Base-by-base conservation (phyloP, 2,888 invertebrate genomes). In the Cancer borealis region DNA sequence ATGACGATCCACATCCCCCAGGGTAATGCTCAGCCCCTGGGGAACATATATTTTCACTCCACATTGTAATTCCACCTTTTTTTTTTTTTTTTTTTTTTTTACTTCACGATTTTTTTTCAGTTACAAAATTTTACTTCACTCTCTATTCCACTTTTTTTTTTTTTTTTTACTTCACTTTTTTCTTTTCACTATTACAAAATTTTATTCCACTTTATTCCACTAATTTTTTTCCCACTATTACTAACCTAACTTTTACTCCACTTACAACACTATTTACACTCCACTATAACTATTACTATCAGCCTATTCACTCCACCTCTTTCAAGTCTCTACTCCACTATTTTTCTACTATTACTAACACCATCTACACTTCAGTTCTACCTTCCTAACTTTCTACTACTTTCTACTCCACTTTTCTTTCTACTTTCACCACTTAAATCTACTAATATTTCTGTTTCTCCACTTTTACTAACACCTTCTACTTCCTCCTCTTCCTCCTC, bases 1-100 rank as follows among this genome's bases (percentile, higher is more conserved):
- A 94, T 97, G 91, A 4, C 91, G 60, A 45, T 91, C 91, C 21
- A 91, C 91, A 45, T 66, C n/a, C 66, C 39, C 91, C 60, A 91
- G 45, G 66, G 91, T 91, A 21, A 91, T 91, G n/a, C 91, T 91
- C 45, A 21, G 60, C 3, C 91, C 91, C 91, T 91, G 91, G 21
- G 91, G 45, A 73, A 14, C 6, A 45, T 1, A 10, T 0, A 79
- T 26, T 79, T 79, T 79, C 6, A 79, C 30, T 79, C 79, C 4
- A 79, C 79, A 79, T 26, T 26, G 6, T 49, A 49, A 49, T 4
- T 49, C 8, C 4, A 4, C 49, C 49, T 49, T 6, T 10, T 54
- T 4, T 54, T 54, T 6, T 54, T 54, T 3, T 5, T 10, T 54
- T 5, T 54, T 6, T 54, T 5, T 10, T 6, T 54, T 54, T 1